Conservation (phyloP, 2,888 invertebrate genomes). For the Colostygia pectinataria region DNA sequence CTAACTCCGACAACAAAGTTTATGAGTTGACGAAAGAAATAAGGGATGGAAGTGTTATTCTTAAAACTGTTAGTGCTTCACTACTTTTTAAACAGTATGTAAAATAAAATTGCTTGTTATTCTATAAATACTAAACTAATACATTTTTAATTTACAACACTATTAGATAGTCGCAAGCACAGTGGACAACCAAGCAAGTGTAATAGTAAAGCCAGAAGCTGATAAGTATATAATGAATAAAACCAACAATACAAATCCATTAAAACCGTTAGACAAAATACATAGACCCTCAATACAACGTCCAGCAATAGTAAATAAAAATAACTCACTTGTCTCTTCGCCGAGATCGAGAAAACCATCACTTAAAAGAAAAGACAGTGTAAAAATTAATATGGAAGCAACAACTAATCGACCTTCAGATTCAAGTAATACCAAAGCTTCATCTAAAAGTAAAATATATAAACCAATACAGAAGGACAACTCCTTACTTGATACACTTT, state of each 20-base stretch:
- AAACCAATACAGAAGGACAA: constrained; percentile 5
- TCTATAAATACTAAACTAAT: neutral
- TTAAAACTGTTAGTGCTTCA: constrained; percentile 17
- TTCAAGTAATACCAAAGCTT: constrained; percentile 4
- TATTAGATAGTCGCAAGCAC: constrained; percentile 26
- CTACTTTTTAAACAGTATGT: no score
- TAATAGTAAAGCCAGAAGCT: constrained; percentile 18
- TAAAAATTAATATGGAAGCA: constrained; percentile 17
- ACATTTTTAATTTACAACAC: neutral
- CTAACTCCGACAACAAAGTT: neutral
- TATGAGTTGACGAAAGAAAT: neutral
- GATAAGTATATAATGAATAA: neutral
- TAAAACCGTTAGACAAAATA: constrained; percentile 10
- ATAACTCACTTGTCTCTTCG: constrained; percentile 2
- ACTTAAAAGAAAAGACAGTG: constrained; percentile 24
- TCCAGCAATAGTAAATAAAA: constrained; percentile 17
- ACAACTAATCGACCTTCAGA: constrained; percentile 2
- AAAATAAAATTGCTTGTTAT: neutral
- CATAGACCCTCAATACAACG: constrained; percentile 19
- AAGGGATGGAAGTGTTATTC: constrained; percentile 8
- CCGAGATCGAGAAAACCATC: constrained; percentile 21
- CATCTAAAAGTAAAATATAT: constrained; percentile 15
- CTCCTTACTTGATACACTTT: constrained; percentile 5
- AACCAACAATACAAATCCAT: neutral
- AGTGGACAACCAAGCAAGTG: constrained; percentile 19